Evolutionary conservation across 2,797 vertebrate genomes (phyloP).

Genomic region (Artibeus jamaicensis): DNA sequence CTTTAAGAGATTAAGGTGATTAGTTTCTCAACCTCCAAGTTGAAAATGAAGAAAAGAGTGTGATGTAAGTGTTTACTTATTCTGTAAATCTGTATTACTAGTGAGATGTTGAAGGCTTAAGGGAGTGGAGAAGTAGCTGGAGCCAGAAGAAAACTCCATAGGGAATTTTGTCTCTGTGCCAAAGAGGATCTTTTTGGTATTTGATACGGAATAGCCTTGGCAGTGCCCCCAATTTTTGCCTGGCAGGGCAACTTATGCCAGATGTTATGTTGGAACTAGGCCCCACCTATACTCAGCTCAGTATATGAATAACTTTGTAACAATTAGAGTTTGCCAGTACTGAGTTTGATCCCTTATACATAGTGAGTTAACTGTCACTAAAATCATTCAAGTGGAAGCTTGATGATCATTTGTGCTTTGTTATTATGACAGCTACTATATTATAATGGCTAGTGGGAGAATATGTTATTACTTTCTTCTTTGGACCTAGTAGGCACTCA

Average conservation of each 20-base stretch:
- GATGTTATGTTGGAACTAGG: constrained; percentile 17
- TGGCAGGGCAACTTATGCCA: not conserved
- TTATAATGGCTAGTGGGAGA: not conserved
- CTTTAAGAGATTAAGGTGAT: not conserved
- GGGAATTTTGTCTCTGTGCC: constrained; percentile 14
- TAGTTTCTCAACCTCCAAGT: not conserved
- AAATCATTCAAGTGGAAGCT: not conserved
- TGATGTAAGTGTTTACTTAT: not conserved
- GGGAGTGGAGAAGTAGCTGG: not conserved
- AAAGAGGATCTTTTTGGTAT: constrained; percentile 15
- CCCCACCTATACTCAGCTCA: constrained; percentile 18
- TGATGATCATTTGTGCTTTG: not conserved
- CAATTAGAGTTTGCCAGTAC: not conserved
- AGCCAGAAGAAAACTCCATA: not conserved
- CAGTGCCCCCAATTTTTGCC: not conserved
- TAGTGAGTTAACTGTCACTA: not conserved
- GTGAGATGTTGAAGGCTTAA: not conserved
- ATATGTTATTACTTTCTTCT: not conserved
- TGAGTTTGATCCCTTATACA: not conserved
- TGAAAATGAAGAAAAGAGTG: not conserved
- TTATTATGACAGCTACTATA: not conserved
- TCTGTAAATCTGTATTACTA: not conserved
- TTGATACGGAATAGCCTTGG: constrained; percentile 24
- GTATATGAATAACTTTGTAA: constrained; percentile 13
- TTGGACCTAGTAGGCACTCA: not conserved